Base-by-base conservation (phyloP, 2,797 vertebrate species). In the Malacoraja senta region DNA sequence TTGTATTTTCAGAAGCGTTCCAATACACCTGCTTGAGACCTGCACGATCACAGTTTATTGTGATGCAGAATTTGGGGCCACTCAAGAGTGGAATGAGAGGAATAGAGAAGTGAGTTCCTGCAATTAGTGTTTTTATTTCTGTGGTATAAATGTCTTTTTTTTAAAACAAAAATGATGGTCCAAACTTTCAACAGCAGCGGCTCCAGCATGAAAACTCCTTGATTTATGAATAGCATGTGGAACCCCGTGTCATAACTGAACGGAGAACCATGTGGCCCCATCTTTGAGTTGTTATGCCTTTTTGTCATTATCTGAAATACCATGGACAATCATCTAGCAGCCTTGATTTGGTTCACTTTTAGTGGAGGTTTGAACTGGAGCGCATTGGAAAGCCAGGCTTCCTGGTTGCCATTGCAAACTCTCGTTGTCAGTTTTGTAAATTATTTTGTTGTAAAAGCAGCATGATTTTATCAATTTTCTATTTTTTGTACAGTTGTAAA, bases 401-500 rank as follows among this genome's bases (percentile, higher is more conserved):
- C 94, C 94, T 94, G 95, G 95, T 94, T 95, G 95, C 95, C 95
- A 95, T 95, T 94, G 94, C 94, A 74, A 93, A 95, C 94, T 95
- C 83, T 93, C 94, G 94, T 95, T 94, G 93, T 95, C 71, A 76
- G 90, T 92, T 96, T 95, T 95, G 94, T 96, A 95, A 95, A 94
- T 94, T 80, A 91, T 91, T 74, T 88, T 93, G 94, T 95, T 94
- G 93, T 94, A 93, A 94, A 95, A 94, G 94, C 94, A 95, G 93
- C 94, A 94, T 95, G 94, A 93, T 65, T 65, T 94, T 84, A 88
- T 65, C 84, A 88, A 0, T 94, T 96, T 96, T 96, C 94, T 96
- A 96, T 95, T 94, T 96, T 96, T 95, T 96, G 95, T 97, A 96
- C 93, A 95, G 94, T 94, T 95, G 95, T 96, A 95, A 95, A 93